A percentile compares a stretch with the other conserved stretches of the same genome.
phyloP scores from a whole-genome alignment of 2,113 vertebrate genomes.

The Vidua macroura region DNA sequence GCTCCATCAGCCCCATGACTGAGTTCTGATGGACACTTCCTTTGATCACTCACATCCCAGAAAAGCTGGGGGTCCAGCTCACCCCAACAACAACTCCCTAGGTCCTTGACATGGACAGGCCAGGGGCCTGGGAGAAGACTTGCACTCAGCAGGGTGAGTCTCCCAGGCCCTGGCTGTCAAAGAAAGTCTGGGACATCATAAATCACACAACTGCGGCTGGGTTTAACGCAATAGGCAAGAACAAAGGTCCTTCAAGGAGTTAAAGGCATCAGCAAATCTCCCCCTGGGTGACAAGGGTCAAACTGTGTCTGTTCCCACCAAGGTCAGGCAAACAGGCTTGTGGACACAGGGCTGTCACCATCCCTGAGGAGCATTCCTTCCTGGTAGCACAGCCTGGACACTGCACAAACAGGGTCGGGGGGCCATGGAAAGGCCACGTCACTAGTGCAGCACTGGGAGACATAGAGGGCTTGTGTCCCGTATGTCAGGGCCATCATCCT shows the following conservation, averaged over 20 bases:
- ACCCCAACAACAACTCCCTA: not conserved
- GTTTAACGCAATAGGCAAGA: not conserved
- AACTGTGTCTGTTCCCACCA: not conserved
- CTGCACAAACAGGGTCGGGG: not conserved
- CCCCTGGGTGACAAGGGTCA: not conserved
- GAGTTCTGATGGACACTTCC: fast-evolving
- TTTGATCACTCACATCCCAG: not conserved
- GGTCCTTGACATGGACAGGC: fast-evolving
- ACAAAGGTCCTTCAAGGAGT: not conserved
- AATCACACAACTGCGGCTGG: not conserved
- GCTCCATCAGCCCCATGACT: not conserved
- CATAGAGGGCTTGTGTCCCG: fast-evolving
- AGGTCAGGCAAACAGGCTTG: not conserved
- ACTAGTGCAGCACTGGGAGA: fast-evolving
- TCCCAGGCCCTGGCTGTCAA: not conserved
- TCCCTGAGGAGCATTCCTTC: not conserved
- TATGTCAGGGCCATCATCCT: fast-evolving
- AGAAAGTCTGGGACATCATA: not conserved
- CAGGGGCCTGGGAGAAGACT: not conserved
- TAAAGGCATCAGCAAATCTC: not conserved
- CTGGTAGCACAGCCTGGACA: fast-evolving
- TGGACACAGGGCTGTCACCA: not conserved
- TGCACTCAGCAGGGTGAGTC: not conserved
- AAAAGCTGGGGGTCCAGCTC: not conserved
- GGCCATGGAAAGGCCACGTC: fast-evolving